Conservation (phyloP, 1,140 invertebrate species). For the Megalopta genalis region DNA sequence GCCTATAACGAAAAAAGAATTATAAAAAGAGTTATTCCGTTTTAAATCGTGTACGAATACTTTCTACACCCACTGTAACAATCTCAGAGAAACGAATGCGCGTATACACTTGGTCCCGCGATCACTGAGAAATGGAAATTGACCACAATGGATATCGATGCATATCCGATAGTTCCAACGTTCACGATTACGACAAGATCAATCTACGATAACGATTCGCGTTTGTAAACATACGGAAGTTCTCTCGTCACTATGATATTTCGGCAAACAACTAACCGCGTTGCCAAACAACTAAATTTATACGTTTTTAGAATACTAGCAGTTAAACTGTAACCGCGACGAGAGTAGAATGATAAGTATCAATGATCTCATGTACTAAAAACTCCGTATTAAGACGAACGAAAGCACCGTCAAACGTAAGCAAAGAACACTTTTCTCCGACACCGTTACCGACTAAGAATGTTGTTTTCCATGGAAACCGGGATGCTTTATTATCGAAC, state of each 20-base stretch:
- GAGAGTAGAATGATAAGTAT: not conserved
- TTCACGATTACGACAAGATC: not conserved
- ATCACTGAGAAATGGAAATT: not conserved
- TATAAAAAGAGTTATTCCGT: no score
- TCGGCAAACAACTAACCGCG: not conserved
- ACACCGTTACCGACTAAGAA: slow-evolving; percentile 15
- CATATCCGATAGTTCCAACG: not conserved
- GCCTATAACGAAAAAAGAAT: no score
- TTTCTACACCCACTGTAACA: no score
- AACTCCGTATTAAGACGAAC: not conserved
- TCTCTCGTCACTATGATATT: not conserved
- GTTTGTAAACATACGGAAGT: not conserved
- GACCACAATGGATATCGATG: not conserved
- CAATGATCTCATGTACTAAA: slow-evolving; percentile 35
- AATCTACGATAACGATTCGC: slow-evolving; percentile 10
- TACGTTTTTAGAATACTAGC: not conserved
- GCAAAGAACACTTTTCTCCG: no score
- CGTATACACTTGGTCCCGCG: not conserved
- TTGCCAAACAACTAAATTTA: slow-evolving; percentile 10
- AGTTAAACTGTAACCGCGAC: not conserved
- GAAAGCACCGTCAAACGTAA: not conserved
- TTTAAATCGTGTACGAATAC: no score
- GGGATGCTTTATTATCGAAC: not conserved
- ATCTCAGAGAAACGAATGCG: no score
- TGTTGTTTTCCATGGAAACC: not conserved